phyloP scores from a whole-genome alignment of 1,140 invertebrate genomes.

The Agraylea sexmaculata region DNA sequence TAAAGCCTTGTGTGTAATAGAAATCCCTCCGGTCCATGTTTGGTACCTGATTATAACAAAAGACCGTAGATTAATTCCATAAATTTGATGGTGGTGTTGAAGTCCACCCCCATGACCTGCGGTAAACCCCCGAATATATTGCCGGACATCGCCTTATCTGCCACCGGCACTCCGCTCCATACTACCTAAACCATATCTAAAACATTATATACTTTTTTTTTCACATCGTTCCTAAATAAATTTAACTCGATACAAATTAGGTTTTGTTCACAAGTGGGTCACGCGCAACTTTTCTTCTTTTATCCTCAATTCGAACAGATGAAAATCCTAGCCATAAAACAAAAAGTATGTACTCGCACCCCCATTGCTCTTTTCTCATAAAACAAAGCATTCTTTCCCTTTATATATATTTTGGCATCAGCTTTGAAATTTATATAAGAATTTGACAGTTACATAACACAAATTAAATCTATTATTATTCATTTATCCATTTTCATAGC shows the following conservation, averaged over 20 bases:
- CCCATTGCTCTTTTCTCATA: too few species aligned
- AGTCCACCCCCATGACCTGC: neutral
- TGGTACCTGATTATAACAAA: neutral
- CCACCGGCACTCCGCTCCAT: slow-evolving; percentile 9
- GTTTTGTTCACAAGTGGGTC: slow-evolving; percentile 8
- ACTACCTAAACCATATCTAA: neutral
- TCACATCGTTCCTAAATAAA: slow-evolving; percentile 3
- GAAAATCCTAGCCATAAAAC: too few species aligned
- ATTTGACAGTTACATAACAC: too few species aligned
- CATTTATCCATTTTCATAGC: too few species aligned
- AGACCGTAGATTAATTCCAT: neutral
- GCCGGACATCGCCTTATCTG: slow-evolving; percentile 18
- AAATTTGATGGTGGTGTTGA: too few species aligned
- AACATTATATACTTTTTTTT: slow-evolving; percentile 1
- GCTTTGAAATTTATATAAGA: too few species aligned
- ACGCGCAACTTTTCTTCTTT: slow-evolving; percentile 7
- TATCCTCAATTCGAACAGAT: too few species aligned
- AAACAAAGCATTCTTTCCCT: too few species aligned
- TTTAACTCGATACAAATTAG: slow-evolving; percentile 8
- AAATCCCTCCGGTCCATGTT: neutral
- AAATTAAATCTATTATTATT: too few species aligned
- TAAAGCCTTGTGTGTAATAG: neutral
- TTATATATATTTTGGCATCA: too few species aligned
- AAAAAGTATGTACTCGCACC: too few species aligned
- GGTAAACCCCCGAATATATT: slow-evolving; percentile 11